Percentiles rank a stretch among this genome's conserved stretches.
Conservation (phyloP, 1,140 invertebrate genomes). For the Dolichoris vasculosae region DNA sequence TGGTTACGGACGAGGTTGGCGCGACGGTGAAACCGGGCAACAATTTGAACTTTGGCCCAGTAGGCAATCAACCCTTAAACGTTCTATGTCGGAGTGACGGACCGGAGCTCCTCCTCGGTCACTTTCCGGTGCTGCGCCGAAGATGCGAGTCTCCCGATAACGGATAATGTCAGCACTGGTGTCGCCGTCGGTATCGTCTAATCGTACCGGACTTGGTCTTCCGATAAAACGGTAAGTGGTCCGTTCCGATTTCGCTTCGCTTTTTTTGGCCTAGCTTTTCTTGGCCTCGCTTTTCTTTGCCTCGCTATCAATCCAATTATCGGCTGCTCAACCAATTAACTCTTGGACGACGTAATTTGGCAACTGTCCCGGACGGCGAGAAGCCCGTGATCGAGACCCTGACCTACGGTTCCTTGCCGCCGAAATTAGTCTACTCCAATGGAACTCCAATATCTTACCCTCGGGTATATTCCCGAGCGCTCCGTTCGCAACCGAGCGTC, state of each 20-base stretch:
- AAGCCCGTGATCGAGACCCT: background rate
- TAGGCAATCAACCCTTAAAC: constrained; percentile 57
- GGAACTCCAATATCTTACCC: background rate
- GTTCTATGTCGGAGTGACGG: background rate
- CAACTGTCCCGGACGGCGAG: background rate
- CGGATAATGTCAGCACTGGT: background rate
- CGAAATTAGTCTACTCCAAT: background rate
- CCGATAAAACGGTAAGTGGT: background rate
- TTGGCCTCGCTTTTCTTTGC: background rate
- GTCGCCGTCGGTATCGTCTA: background rate
- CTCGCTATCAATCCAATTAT: background rate
- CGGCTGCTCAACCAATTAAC: background rate
- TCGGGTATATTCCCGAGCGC: too few relatives aligned
- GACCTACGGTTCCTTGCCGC: background rate
- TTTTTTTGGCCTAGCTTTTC: background rate
- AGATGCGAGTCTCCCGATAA: background rate
- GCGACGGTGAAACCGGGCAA: constrained; percentile 57
- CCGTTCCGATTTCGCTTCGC: too few relatives aligned
- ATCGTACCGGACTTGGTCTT: background rate
- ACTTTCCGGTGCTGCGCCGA: background rate
- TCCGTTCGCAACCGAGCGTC: background rate
- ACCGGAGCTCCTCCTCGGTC: background rate
- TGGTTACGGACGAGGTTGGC: constrained; percentile 12
- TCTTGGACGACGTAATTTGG: background rate
- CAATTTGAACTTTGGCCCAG: constrained; percentile 67